Conservation (phyloP, 2,888 invertebrate genomes). For the Empis stercorea region DNA sequence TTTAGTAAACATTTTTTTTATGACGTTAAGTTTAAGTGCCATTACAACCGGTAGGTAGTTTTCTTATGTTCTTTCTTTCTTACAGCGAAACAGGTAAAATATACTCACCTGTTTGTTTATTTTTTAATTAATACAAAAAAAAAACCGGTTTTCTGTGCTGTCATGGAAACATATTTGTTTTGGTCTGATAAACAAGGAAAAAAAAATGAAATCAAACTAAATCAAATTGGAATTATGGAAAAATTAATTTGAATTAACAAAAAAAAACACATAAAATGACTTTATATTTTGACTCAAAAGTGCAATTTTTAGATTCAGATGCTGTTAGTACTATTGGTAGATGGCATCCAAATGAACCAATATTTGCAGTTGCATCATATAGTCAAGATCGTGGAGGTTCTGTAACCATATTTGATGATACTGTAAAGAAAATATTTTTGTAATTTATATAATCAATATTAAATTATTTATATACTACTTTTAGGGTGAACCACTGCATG, state of each 20-base stretch:
- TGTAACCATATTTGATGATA: constrained; percentile 76
- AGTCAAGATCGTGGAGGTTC: constrained; percentile 81
- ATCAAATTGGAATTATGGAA: background rate
- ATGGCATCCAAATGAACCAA: constrained; percentile 71
- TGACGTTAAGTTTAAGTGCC: too few species aligned
- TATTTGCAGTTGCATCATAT: constrained; percentile 76
- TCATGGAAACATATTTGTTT: background rate
- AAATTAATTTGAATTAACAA: background rate
- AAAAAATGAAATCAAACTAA: background rate
- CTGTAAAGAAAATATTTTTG: constrained; percentile 43
- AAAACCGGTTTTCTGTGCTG: background rate
- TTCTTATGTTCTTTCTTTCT: too few species aligned
- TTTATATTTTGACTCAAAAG: constrained; percentile 69
- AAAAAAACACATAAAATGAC: constrained; percentile 45
- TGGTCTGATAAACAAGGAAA: background rate
- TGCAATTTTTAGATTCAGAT: constrained; percentile 59
- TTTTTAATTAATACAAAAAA: background rate
- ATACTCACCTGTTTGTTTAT: too few species aligned
- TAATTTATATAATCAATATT: background rate
- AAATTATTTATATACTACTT: constrained; percentile 16
- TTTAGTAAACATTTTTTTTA: too few species aligned
- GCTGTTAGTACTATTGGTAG: constrained; percentile 68
- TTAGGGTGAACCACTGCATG: constrained; percentile 61
- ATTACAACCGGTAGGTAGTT: too few species aligned
- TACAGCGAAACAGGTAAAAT: too few species aligned